Conservation (phyloP, 1,140 invertebrate genomes). For the Drosophila neocordata region DNA sequence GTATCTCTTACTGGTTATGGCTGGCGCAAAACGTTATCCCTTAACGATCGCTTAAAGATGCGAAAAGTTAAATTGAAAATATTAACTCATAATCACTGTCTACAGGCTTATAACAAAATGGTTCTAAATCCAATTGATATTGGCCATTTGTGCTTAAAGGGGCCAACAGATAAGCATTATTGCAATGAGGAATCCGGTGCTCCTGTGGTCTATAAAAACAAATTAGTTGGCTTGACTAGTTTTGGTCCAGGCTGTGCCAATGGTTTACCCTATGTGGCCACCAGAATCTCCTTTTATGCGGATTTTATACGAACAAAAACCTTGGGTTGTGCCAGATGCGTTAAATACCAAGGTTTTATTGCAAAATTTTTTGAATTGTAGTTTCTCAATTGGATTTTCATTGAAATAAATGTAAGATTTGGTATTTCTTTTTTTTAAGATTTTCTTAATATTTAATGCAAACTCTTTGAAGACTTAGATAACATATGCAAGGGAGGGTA, state of each 20-base stretch:
- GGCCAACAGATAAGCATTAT: background rate
- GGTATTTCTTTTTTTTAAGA: background rate
- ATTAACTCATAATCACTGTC: background rate
- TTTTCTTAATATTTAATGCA: background rate
- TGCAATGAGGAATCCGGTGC: background rate
- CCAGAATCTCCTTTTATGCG: slow-evolving; percentile 2
- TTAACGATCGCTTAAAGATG: background rate
- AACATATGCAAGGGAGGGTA: slow-evolving; percentile 15
- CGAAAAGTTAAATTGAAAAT: background rate
- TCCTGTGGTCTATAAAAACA: slow-evolving; percentile 1
- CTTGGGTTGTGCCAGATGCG: background rate
- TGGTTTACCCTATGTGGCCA: slow-evolving; percentile 1
- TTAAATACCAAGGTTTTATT: background rate
- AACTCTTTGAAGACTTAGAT: slow-evolving; percentile 43
- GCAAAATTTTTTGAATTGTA: background rate
- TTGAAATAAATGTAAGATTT: background rate
- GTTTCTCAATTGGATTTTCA: background rate
- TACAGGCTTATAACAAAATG: background rate
- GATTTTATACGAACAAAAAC: slow-evolving; percentile 19
- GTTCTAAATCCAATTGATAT: slow-evolving; percentile 4
- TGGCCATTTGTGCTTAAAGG: slow-evolving; percentile 10
- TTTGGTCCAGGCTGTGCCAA: background rate
- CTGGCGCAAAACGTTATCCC: background rate
- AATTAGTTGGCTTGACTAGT: slow-evolving; percentile 5
- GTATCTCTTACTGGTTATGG: background rate